These are phyloP conservation scores for Melanophora roralis DNA, from an alignment of 2,888 invertebrate genomes.

Conservation along the genomic window DNA sequence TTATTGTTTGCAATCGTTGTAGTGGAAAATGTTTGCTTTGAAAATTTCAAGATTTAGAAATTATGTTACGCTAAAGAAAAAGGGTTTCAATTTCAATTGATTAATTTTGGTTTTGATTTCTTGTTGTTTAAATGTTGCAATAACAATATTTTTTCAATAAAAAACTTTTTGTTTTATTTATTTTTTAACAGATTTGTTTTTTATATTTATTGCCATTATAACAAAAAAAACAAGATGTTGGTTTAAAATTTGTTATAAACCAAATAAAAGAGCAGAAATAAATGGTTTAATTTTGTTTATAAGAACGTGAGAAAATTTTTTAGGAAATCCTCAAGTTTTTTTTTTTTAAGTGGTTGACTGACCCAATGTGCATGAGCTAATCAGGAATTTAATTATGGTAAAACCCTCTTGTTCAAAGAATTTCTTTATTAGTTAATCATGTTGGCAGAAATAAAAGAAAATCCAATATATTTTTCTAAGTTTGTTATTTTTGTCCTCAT, in stretches of 20 bases:
- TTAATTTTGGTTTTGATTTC: slow-evolving; percentile 64
- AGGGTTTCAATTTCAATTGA: slow-evolving; percentile 56
- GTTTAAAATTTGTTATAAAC: slow-evolving; percentile 38
- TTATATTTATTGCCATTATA: slow-evolving; percentile 43
- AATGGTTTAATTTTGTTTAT: not conserved
- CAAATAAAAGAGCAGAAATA: not conserved
- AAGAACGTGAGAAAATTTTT: slow-evolving; percentile 48
- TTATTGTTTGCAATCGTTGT: slow-evolving; percentile 31
- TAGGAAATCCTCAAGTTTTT: not conserved
- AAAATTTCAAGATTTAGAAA: slow-evolving; percentile 65
- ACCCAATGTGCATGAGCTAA: slow-evolving; percentile 38
- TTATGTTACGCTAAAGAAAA: slow-evolving; percentile 1
- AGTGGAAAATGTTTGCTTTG: slow-evolving; percentile 51
- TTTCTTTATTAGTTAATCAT: slow-evolving; percentile 56
- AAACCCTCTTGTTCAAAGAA: slow-evolving; percentile 39
- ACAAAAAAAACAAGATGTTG: not conserved
- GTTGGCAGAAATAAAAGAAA: slow-evolving; percentile 8
- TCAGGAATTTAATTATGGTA: slow-evolving; percentile 61
- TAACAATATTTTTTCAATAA: slow-evolving; percentile 38
- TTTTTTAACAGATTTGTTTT: slow-evolving; percentile 33
- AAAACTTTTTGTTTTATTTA: no score
- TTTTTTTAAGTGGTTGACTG: not conserved
- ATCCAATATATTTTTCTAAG: not conserved
- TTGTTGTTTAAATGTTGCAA: slow-evolving; percentile 32
- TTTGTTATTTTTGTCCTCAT: slow-evolving; percentile 17